These are phyloP conservation scores for Cydia pomonella DNA, from an alignment of 1,140 invertebrate species.

Conservation along the genomic window DNA sequence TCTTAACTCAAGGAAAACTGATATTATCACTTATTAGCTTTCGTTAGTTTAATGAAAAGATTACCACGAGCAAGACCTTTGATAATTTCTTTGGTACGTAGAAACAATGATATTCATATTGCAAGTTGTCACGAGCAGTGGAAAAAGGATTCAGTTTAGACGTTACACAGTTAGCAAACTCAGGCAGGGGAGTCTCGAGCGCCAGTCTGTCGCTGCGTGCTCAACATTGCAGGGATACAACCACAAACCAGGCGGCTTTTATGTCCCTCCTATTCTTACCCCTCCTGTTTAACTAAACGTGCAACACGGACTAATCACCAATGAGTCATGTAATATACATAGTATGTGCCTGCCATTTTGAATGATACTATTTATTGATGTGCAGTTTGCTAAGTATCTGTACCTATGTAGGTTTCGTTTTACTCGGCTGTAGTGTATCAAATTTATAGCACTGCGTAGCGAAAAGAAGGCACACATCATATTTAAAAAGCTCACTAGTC, in stretches of 20 bases:
- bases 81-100: conserved; percentile 15
- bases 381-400: background rate
- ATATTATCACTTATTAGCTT: background rate
- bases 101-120: background rate
- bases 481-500: background rate
- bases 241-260: no score
- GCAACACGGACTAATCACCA: no score
- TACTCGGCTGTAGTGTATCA: background rate
- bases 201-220: no score
- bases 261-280: background rate
- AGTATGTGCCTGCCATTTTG: background rate
- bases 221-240: background rate
- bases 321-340: no score
- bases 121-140: background rate
- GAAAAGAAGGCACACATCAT: conserved; percentile 1
- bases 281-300: background rate
- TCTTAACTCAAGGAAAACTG: background rate
- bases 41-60: background rate
- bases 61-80: conserved; percentile 5
- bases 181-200: background rate
- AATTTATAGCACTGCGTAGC: background rate
- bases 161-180: background rate
- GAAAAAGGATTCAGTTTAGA: background rate
- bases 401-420: background rate
- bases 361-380: background rate